Conservation (phyloP, 2,888 invertebrate genomes). For the Hyppa rectilinea region DNA sequence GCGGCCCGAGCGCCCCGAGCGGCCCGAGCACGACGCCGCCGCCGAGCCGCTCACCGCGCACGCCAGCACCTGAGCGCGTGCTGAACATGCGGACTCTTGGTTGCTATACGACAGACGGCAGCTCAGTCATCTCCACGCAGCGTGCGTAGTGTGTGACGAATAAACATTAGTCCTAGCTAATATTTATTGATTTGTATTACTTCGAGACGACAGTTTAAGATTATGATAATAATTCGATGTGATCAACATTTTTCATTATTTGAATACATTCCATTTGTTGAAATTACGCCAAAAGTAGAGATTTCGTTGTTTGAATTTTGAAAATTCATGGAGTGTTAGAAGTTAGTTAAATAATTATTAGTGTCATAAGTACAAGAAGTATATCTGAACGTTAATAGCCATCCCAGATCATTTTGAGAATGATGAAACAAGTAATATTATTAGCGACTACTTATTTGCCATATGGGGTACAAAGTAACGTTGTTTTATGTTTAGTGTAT, state of each 20-base stretch:
- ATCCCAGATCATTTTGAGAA: constrained; percentile 23
- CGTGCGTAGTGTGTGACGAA: constrained; percentile 9
- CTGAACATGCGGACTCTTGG: background rate
- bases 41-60: constrained; percentile 19
- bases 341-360: constrained; percentile 44
- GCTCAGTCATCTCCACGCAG: constrained; percentile 6
- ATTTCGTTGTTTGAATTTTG: constrained; percentile 59
- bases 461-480: constrained; percentile 57
- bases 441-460: constrained; percentile 50
- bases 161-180: constrained; percentile 25
- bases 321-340: constrained; percentile 53
- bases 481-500: constrained; percentile 43
- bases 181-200: constrained; percentile 57
- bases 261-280: constrained; percentile 61
- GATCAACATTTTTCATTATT: constrained; percentile 59
- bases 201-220: constrained; percentile 43
- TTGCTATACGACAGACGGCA: constrained; percentile 12
- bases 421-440: constrained; percentile 23
- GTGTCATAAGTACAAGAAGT: constrained; percentile 55
- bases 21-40: constrained; percentile 35
- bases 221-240: constrained; percentile 55
- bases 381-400: constrained; percentile 39
- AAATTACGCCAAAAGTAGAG: constrained; percentile 53
- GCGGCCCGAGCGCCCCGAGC: constrained; percentile 37
- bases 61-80: constrained; percentile 6